A percentile compares a stretch with the other conserved stretches of the same genome.
These are phyloP conservation scores for Mystacornis crossleyi DNA, from an alignment of 2,113 vertebrate genomes.

Conservation along the genomic window DNA sequence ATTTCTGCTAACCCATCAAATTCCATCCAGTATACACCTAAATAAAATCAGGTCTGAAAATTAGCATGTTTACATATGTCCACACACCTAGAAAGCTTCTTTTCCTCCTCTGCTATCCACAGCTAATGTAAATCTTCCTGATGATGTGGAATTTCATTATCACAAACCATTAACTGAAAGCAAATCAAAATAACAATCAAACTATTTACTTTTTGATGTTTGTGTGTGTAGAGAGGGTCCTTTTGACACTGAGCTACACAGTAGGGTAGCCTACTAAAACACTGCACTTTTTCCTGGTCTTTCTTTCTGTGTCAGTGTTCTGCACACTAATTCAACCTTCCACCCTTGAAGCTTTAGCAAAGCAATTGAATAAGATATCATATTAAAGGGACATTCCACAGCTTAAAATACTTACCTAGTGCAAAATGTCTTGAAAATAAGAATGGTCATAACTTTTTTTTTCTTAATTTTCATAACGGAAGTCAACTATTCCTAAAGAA, in stretches of 20 bases:
- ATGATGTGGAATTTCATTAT: not conserved
- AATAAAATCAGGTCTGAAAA: not conserved
- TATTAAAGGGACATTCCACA: not conserved
- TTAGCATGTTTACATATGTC: rapidly evolving
- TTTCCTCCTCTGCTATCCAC: not conserved
- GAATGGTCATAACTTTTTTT: not conserved
- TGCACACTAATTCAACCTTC: not conserved
- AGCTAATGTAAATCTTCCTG: not conserved
- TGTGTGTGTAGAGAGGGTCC: not conserved
- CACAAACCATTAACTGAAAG: not conserved
- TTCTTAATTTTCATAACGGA: not conserved
- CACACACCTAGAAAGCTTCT: not conserved
- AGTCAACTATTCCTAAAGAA: not conserved
- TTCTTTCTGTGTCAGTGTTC: not conserved
- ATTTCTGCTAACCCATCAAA: not conserved
- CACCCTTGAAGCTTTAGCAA: not conserved
- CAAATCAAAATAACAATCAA: not conserved
- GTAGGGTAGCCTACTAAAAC: not conserved
- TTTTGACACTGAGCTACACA: not conserved
- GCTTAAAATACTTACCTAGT: not conserved
- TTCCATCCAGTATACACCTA: not conserved
- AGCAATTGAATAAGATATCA: not conserved
- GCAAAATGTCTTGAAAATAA: not conserved
- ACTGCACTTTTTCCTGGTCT: not conserved
- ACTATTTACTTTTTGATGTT: not conserved